Evolutionary conservation across 2,888 invertebrate species (phyloP).

Genomic region (Drosophila subquinaria): DNA sequence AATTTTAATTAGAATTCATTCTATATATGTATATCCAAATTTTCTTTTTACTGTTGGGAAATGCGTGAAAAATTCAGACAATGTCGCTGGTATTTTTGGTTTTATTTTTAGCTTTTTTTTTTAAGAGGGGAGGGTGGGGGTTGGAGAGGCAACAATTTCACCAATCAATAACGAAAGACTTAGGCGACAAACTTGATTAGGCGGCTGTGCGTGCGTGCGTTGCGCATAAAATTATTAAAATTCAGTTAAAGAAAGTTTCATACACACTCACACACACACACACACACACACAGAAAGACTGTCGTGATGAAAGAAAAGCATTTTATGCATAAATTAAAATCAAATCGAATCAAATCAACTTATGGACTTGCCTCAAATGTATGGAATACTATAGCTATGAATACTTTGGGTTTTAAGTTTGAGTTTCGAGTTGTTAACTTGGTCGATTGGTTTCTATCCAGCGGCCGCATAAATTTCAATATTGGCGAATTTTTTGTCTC

Average conservation of each 20-base stretch:
- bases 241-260: constrained; percentile 81
- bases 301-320: constrained; percentile 80
- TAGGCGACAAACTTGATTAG: constrained; percentile 82
- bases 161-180: constrained; percentile 82
- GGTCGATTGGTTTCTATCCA: constrained; percentile 50
- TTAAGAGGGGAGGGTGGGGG: neutral
- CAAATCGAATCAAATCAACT: constrained; percentile 81
- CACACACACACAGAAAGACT: constrained; percentile 25
- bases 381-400: neutral
- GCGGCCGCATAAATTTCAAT: constrained; percentile 75
- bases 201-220: constrained; percentile 73
- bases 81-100: neutral
- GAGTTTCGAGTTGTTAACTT: constrained; percentile 7
- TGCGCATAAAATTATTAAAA: constrained; percentile 81
- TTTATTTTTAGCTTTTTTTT: constrained; percentile 6
- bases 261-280: constrained; percentile 18
- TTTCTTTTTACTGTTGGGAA: neutral
- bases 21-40: neutral
- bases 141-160: constrained; percentile 69
- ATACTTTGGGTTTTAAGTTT: constrained; percentile 2
- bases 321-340: constrained; percentile 82
- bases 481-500: constrained; percentile 78
- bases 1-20: no score
- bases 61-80: neutral
- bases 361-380: constrained; percentile 53